Evolutionary conservation across 1,140 invertebrate species (phyloP).

Genomic region (Camponotus floridanus): DNA sequence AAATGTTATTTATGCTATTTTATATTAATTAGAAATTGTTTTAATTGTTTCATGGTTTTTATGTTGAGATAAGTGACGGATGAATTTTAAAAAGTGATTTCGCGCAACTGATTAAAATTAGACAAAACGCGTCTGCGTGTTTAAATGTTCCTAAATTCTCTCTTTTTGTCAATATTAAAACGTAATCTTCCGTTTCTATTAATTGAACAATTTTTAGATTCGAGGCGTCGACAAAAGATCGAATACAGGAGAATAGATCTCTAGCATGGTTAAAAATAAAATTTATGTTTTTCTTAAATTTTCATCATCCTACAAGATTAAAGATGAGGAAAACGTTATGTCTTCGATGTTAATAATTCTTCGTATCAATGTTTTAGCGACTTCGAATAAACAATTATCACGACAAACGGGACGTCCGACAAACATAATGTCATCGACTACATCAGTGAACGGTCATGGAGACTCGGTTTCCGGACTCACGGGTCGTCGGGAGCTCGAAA

Average conservation of each 20-base stretch:
- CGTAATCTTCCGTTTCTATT: background rate
- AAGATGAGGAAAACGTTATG: background rate
- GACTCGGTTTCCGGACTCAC: slow-evolving; percentile 80
- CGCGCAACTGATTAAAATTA: background rate
- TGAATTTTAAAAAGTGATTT: background rate
- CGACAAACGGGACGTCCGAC: slow-evolving; percentile 81
- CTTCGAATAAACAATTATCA: slow-evolving; percentile 80
- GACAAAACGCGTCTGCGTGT: background rate
- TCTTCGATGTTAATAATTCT: slow-evolving; percentile 2
- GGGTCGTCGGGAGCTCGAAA: slow-evolving; percentile 82
- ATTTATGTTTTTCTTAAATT: background rate
- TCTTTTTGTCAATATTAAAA: background rate
- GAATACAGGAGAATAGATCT: background rate
- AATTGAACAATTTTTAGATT: background rate
- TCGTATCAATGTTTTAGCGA: slow-evolving; percentile 76
- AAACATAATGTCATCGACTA: slow-evolving; percentile 82
- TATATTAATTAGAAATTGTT: background rate
- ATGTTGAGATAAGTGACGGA: background rate
- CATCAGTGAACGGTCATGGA: slow-evolving; percentile 82
- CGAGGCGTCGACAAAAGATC: background rate
- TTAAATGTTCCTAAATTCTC: background rate
- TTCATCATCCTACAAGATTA: background rate
- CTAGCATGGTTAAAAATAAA: background rate
- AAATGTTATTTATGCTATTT: background rate
- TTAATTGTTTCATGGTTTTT: background rate